Evolutionary conservation across 2,888 invertebrate species (phyloP).

Genomic region (Melanostoma scalare): DNA sequence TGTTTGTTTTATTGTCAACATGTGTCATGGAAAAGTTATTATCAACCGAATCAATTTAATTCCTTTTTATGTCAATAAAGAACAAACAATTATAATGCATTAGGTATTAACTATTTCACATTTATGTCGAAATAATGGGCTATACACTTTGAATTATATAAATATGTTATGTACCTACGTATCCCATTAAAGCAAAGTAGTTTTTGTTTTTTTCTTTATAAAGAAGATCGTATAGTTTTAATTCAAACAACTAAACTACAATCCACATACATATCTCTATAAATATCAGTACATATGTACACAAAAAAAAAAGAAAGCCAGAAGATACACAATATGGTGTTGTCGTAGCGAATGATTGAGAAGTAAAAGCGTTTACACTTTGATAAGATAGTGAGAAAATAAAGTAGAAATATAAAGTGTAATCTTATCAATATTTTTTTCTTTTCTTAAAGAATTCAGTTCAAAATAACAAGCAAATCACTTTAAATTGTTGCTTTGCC

Average conservation of each 20-base stretch:
- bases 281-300: not conserved
- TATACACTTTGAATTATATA: too few relatives aligned
- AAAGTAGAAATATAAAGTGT: constrained; percentile 26
- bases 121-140: too few relatives aligned
- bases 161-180: too few relatives aligned
- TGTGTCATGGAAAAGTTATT: constrained; percentile 41
- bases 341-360: not conserved
- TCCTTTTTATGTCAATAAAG: constrained; percentile 18
- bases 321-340: not conserved
- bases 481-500: constrained; percentile 31
- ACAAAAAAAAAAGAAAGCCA: not conserved
- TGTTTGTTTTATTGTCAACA: constrained; percentile 22
- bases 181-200: not conserved
- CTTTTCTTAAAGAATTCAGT: constrained; percentile 50
- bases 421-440: constrained; percentile 48
- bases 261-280: not conserved
- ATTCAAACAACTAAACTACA: not conserved
- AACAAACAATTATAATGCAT: not conserved
- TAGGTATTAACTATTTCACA: constrained; percentile 3
- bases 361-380: constrained; percentile 23
- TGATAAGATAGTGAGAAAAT: constrained; percentile 59
- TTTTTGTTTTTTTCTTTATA: too few relatives aligned
- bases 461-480: constrained; percentile 63
- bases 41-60: constrained; percentile 30
- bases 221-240: constrained; percentile 4